Percentiles rank a stretch among this genome's conserved stretches.
These are phyloP conservation scores for Pectinophora gossypiella DNA, from an alignment of 1,140 invertebrate species.

Conservation along the genomic window DNA sequence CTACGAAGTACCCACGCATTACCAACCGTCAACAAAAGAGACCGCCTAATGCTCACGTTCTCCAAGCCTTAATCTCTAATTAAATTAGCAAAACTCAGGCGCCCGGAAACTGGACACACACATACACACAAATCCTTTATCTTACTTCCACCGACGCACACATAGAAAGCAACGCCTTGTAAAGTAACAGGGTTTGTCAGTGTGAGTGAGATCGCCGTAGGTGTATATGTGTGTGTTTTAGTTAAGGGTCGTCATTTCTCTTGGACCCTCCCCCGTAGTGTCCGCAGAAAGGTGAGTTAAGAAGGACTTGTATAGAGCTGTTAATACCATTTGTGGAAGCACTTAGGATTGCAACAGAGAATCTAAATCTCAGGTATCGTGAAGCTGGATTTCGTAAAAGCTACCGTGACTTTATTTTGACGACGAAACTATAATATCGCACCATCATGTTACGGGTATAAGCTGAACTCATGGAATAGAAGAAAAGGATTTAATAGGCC, in stretches of 20 bases:
- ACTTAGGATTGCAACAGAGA: no score
- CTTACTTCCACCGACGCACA: slow-evolving; percentile 26
- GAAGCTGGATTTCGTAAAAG: no score
- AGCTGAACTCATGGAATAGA: no score
- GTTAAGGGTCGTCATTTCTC: slow-evolving; percentile 75
- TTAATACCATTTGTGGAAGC: slow-evolving; percentile 6
- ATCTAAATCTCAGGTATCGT: no score
- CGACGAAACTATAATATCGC: no score
- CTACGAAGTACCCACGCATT: slow-evolving; percentile 14
- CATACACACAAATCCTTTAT: slow-evolving; percentile 21
- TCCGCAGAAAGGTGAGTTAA: slow-evolving; percentile 74
- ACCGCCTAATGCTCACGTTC: slow-evolving; percentile 61
- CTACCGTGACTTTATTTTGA: no score
- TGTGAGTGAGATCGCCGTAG: slow-evolving; percentile 48
- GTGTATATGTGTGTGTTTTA: slow-evolving; percentile 70
- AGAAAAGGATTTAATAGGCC: no score
- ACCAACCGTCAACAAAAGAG: slow-evolving; percentile 48
- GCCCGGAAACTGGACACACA: slow-evolving; percentile 71
- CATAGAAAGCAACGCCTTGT: slow-evolving; percentile 32
- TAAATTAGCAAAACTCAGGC: slow-evolving; percentile 74
- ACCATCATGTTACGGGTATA: no score
- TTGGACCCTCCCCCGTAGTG: slow-evolving; percentile 73
- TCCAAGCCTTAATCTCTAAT: slow-evolving; percentile 70
- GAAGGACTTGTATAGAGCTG: slow-evolving; percentile 46
- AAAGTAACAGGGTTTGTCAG: slow-evolving; percentile 21